Evolutionary conservation across 1,140 invertebrate species (phyloP).

Genomic region (Penaeus indicus): DNA sequence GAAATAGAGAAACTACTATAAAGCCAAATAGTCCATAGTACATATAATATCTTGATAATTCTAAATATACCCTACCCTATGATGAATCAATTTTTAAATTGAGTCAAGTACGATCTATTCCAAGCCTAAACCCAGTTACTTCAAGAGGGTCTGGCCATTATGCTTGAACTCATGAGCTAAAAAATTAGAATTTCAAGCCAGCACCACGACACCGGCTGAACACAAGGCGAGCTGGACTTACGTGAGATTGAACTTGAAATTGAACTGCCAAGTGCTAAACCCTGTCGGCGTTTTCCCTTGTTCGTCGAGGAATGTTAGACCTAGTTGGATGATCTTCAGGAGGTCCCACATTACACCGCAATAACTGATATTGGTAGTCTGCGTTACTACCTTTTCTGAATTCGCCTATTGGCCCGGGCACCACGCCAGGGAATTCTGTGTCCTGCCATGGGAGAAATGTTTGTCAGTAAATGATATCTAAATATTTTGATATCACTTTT

Average conservation of each 20-base stretch:
- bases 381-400: constrained; percentile 74
- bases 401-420: constrained; percentile 93
- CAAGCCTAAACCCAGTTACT: too few relatives aligned
- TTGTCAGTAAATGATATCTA: not conserved
- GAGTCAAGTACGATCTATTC: not conserved
- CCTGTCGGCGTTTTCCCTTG: constrained; percentile 70
- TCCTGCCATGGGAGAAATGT: constrained; percentile 74
- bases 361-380: constrained; percentile 76
- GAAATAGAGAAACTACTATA: not conserved
- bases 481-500: constrained; percentile 6
- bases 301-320: constrained; percentile 74
- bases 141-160: not conserved
- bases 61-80: not conserved
- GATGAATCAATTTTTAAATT: not conserved
- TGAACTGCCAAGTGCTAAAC: constrained; percentile 76
- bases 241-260: constrained; percentile 76
- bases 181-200: too few relatives aligned
- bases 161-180: not conserved
- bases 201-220: not conserved
- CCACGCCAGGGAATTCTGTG: constrained; percentile 98
- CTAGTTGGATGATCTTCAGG: constrained; percentile 76
- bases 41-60: not conserved
- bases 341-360: constrained; percentile 77
- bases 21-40: not conserved
- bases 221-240: constrained; percentile 66